Evolutionary conservation across 2,113 vertebrate genomes (phyloP), one percentile per base, ranked within the genome.

Genomic region (Zapus hudsonius): DNA sequence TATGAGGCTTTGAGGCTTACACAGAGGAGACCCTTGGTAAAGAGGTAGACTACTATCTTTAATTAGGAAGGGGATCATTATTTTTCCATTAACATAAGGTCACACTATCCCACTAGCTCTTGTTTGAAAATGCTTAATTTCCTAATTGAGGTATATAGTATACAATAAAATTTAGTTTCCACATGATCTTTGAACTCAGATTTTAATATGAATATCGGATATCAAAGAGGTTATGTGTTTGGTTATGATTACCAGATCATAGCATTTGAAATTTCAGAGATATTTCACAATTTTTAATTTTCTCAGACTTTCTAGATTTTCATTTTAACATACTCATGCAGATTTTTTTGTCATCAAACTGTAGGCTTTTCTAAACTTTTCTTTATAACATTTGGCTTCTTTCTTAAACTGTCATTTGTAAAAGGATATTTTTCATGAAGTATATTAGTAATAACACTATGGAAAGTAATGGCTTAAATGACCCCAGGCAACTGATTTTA

Each of bases 311-410:
- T 76, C 72, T 83, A n/a, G 15, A 87, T 87, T 91, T 59, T n/a
- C 13, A 78, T 11, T 33, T 93, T 92, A 81, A 52, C 27, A 13
- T 38, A 74, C 22, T 90, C 7, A 40, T 73, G 90, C 38, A 87
- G 82, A 88, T 88, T 95, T 95, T 95, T 95, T 92, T 86, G 84
- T 91, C 40, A 90, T 44, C 20, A 95, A 89, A 81, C 67, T 79
- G 12, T 74, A 87, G 10, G 38, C 69, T 93, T 89, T 66, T 63
- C 75, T 72, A 72, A 64, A 13, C 3, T 86, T 94, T 93, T 95
- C 72, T 84, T 76, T 17, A 42, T 80, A 89, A 83, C 31, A 10
- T 2, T 80, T 4, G 73, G 13, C 63, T 52, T 13, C 17, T 73
- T 94, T 91, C 66, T 33, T 20, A 89, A 86, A 17, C 12, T 29